Base-by-base conservation (phyloP, 1,140 invertebrate species). In the Caenorhabditis inopinata region DNA sequence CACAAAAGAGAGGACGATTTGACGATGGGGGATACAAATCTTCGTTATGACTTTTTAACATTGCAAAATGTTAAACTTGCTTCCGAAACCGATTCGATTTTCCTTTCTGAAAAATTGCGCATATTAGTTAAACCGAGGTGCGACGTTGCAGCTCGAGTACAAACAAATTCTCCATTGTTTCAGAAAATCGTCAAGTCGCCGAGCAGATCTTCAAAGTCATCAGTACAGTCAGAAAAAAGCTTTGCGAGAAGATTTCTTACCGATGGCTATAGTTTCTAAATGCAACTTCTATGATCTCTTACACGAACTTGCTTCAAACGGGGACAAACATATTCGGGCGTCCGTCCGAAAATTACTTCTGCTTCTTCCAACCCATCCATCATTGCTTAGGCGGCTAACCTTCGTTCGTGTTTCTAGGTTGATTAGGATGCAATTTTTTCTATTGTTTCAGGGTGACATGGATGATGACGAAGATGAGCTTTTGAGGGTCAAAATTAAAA, bases 1-100 rank as follows among this genome's bases (percentile, higher is more conserved):
- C 58, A 68, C 32, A 68, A 68, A 38, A 38, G 58, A 38, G 58
- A 68, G 12, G 58, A 68, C n/a, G 58, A 68, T 42, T n/a, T 68
- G 4, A 68, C 58, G 25, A 68, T 68, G 58, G 58, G 58, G 2
- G 58, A 68, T 9, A 32, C 58, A 11, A 68, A 68, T 38, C 58
- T 68, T 68, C 58, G 58, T 16, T 68, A 68, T 38, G 58, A 68
- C n/a, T 68, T 68, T 18, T 18, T 38, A 9, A 68, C 58, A 18
- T n/a, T 68, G 32, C 32, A 68, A 68, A 38, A 21, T 21, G 58
- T 68, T 3, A 68, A 68, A 42, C 18, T 68, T 1, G 58, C 58
- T 21, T 38, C 58, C 11, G 58, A 68, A 21, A 68, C 58, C 1
- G 58, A 68, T 68, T 68, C 58, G 4, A 42, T 68, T 21, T 68